Evolutionary conservation across 1,140 invertebrate species (phyloP).

Genomic region (Polypedilum pembai): DNA sequence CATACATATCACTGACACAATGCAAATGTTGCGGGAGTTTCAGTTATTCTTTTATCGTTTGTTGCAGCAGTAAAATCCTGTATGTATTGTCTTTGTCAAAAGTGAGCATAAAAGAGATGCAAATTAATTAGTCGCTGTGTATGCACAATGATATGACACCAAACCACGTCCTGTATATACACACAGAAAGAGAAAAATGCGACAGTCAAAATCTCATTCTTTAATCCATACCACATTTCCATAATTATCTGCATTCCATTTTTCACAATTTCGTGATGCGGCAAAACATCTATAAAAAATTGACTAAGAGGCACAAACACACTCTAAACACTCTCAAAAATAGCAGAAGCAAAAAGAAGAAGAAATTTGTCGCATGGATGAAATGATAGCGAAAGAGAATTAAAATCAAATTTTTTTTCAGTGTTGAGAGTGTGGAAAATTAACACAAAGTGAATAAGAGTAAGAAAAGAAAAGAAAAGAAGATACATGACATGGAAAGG

Average conservation of each 20-base stretch:
- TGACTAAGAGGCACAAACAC: no score
- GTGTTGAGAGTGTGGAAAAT: no score
- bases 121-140: not conserved
- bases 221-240: conserved; percentile 24
- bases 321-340: not conserved
- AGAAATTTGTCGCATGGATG: not conserved
- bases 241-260: conserved; percentile 23
- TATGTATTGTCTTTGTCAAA: not conserved
- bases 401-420: no score
- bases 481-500: not conserved
- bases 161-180: not conserved
- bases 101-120: not conserved
- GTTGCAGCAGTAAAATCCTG: not conserved
- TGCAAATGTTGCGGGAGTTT: not conserved
- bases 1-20: not conserved
- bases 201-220: not conserved
- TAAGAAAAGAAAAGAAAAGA: not conserved
- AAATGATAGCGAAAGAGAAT: no score
- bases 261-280: not conserved
- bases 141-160: not conserved
- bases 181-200: not conserved
- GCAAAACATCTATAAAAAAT: conserved; percentile 18
- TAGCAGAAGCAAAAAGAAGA: not conserved
- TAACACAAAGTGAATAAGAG: not conserved
- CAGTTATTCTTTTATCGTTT: not conserved